Percentiles rank a stretch among this genome's conserved stretches.
phyloP scores from a whole-genome alignment of 2,797 vertebrate species.

The Sebastes vulpes region DNA sequence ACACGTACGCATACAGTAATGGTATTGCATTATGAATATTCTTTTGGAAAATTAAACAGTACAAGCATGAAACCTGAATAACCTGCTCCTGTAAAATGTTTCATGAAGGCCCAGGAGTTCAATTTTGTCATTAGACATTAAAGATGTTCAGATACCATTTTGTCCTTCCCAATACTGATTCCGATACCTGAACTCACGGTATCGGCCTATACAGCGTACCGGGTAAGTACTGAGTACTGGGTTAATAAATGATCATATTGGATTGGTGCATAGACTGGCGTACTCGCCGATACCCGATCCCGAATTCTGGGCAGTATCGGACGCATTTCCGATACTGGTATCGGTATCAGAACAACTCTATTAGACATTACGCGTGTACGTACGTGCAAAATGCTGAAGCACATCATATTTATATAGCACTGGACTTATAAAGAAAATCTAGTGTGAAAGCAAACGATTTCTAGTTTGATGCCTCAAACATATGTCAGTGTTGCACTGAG shows the following conservation, averaged over 20 bases:
- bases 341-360: too few relatives aligned
- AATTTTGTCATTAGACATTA: not conserved
- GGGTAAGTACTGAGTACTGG: too few relatives aligned
- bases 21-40: not conserved
- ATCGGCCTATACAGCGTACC: rapidly evolving
- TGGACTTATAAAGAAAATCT: not conserved
- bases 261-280: too few relatives aligned
- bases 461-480: not conserved
- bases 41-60: constrained; percentile 4
- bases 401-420: not conserved
- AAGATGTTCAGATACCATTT: not conserved
- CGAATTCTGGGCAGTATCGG: too few relatives aligned
- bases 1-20: not conserved
- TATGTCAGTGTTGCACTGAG: not conserved
- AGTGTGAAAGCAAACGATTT: not conserved
- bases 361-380: not conserved
- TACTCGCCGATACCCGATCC: too few relatives aligned
- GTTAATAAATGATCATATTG: too few relatives aligned
- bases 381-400: not conserved
- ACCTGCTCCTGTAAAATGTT: not conserved
- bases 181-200: too few relatives aligned
- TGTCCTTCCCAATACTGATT: too few relatives aligned
- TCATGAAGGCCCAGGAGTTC: not conserved
- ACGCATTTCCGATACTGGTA: too few relatives aligned
- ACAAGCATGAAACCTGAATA: not conserved